phyloP scores from a whole-genome alignment of 2,797 vertebrate genomes.

The Loriculus beryllinus region DNA sequence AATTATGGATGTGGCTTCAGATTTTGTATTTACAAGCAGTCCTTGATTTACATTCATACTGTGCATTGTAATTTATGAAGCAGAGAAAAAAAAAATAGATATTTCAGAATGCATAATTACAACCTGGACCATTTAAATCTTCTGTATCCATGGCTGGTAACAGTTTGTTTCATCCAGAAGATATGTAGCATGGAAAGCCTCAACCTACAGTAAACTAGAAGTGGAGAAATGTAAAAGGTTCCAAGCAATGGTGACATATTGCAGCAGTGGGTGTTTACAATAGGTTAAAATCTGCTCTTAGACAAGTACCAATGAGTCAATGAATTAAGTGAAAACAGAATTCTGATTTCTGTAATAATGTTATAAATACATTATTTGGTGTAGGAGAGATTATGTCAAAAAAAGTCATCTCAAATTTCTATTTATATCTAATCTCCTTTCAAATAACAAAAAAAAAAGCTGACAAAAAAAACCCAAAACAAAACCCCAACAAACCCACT shows the following conservation, averaged over 20 bases:
- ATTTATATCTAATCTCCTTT: background rate
- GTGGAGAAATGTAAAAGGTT: background rate
- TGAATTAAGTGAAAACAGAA: background rate
- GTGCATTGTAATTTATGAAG: background rate
- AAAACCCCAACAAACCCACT: rapidly evolving
- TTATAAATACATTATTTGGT: background rate
- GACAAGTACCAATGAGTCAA: background rate
- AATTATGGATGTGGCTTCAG: background rate
- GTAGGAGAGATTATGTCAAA: background rate
- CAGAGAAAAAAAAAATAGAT: background rate
- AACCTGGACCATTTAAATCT: background rate
- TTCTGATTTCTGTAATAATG: background rate
- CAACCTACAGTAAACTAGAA: background rate
- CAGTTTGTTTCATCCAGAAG: background rate
- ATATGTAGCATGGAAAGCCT: background rate
- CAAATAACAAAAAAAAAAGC: background rate
- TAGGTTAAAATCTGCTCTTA: background rate
- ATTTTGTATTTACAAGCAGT: background rate
- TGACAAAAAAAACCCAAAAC: no score
- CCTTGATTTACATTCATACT: background rate
- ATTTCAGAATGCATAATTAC: background rate
- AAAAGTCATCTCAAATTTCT: background rate
- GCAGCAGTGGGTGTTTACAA: background rate
- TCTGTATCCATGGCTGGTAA: background rate
- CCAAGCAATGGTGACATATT: background rate